phyloP scores from a whole-genome alignment of 2,797 vertebrate species.

The Cossypha polioptera region DNA sequence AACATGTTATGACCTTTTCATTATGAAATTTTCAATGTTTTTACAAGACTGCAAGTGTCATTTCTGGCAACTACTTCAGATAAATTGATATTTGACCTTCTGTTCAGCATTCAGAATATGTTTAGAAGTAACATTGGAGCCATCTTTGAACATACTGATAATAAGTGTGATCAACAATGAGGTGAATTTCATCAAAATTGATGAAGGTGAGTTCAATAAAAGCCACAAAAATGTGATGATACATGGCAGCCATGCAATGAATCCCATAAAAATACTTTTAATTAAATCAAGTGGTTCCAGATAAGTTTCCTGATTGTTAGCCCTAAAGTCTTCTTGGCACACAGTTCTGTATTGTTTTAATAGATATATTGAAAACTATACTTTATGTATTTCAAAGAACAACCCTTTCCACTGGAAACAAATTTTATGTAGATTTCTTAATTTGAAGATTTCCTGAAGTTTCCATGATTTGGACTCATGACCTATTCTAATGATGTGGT shows the following conservation, averaged over 20 bases:
- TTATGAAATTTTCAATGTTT: constrained; percentile 28
- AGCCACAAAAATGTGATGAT: not conserved
- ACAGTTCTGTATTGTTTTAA: not conserved
- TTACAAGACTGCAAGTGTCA: not conserved
- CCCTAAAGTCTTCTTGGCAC: not conserved
- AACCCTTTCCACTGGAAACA: not conserved
- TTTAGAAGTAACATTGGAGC: not conserved
- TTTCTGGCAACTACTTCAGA: constrained; percentile 22
- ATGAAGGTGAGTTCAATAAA: not conserved
- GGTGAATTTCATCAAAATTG: not conserved
- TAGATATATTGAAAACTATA: not conserved
- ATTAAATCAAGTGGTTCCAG: not conserved
- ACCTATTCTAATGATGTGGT: not conserved
- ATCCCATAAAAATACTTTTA: not conserved
- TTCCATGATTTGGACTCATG: not conserved
- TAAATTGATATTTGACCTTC: constrained; percentile 34
- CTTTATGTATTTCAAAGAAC: not conserved
- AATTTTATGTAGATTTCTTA: not conserved
- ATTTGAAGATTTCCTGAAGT: not conserved
- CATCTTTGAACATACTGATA: not conserved
- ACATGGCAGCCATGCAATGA: not conserved
- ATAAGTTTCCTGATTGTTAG: not conserved
- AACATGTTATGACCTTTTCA: constrained; percentile 50
- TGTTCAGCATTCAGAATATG: not conserved
- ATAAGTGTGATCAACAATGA: not conserved